Evolutionary conservation across 2,113 vertebrate species (phyloP), one percentile per base, ranked within the genome.

Genomic region (Alexandromys fortis): DNA sequence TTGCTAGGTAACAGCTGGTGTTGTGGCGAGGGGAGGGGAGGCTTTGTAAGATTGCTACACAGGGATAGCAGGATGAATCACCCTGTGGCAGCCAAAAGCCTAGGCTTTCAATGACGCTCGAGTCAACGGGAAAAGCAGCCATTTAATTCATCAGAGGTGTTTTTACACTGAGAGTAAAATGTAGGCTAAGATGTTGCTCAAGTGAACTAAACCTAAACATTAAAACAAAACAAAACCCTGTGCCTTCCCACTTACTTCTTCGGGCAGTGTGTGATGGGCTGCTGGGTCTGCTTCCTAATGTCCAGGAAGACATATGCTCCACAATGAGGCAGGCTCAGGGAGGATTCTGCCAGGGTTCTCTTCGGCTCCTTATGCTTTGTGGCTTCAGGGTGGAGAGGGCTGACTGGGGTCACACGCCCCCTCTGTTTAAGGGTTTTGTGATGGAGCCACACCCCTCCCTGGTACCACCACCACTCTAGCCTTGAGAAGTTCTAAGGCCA

Each of bases 1-100:
- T 99, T 98, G 98, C 98, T 99, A 99, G 97, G 98, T 98, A 98
- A 99, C 99, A 42, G 42, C 96, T 89, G 97, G 96, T 90, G 97
- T 97, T 98, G 95, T 90, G 97, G 97, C 97, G 98, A 91, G 97
- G 97, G 98, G 92, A 14, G 7, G 47, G 47, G 90, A 96, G 91
- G 96, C 95, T 98, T 90, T 61, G 82, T 88, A 72, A 91, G 96
- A 95, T 92, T 94, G 42, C 96, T 30, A 72, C 96, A 67, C 26
- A 63, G 96, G 98, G 96, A 96, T 75, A 82, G 82, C 87, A 82
- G 96, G 89, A 94, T 97, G 97, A 97, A 91, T 97, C 96, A 96
- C 81, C 33, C 47, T 58, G 52, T 49, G 94, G 95, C 72, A 86
- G 42, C 89, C 77, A 35, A 58, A 90, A 90, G 90, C 94, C 85